Evolutionary conservation across 2,113 vertebrate species (phyloP).

Genomic region (Plestiodon gilberti): DNA sequence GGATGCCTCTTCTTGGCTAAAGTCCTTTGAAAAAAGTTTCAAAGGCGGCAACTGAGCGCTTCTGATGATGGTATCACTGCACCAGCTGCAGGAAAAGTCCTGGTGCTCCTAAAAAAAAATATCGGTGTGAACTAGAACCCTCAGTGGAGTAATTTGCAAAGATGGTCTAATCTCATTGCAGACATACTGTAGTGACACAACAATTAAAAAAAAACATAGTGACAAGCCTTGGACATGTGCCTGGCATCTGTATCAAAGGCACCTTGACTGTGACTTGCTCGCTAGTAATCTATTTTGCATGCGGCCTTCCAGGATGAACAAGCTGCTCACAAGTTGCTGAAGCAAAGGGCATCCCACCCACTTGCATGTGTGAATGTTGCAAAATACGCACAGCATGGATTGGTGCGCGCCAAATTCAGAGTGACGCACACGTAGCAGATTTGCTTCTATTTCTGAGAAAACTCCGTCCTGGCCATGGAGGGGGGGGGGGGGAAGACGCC

Average conservation of each 20-base stretch:
- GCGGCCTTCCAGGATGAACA: not conserved
- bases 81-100: no score
- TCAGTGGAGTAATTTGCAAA: not conserved
- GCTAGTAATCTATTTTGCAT: not conserved
- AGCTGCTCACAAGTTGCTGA: not conserved
- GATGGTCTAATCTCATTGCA: not conserved
- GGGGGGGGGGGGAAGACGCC: not conserved
- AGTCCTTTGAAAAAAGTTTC: no score
- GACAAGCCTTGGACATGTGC: not conserved
- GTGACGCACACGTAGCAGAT: fast-evolving
- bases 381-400: not conserved
- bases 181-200: not conserved
- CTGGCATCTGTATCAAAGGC: not conserved
- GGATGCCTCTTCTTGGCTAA: no score
- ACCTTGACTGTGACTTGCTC: not conserved
- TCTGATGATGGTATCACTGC: no score
- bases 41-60: no score
- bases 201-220: not conserved
- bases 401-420: not conserved
- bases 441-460: not conserved
- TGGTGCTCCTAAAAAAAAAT: no score
- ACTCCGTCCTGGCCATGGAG: fast-evolving
- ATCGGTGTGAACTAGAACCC: not conserved
- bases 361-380: not conserved
- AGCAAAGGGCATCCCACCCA: not conserved